Base-by-base conservation (phyloP, 2,113 vertebrate species). In the Sylvicapra grimmia region DNA sequence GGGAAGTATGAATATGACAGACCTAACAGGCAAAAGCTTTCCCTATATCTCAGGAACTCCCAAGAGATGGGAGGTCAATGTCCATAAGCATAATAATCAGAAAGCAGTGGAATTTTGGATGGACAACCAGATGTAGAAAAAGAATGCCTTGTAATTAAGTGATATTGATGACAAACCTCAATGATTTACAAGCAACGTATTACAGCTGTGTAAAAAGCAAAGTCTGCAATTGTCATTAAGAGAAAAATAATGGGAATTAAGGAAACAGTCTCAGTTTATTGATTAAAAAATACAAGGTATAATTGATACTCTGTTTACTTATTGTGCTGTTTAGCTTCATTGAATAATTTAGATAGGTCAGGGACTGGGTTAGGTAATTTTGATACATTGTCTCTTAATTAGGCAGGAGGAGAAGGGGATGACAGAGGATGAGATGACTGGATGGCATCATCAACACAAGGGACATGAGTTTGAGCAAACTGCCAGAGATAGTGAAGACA, bases 1-100 rank as follows among this genome's bases (percentile, higher is more conserved):
- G 6, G 19, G 12, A 75, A 1, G 5, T 15, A 14, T n/a, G 40
- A 85, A 53, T 33, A 61, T 3, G 5, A 79, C 18, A 21, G 44
- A 40, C 19, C 23, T 21, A 18, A 18, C 1, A 10, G 31, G 9
- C 0, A 4, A 3, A 53, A 23, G 1, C 5, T 59, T 44, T 61
- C 51, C 63, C 33, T 75, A 3, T 77, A 77, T 44, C 36, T 75
- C 33, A 86, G 21, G 8, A 36, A n/a, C n/a, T 68, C 31, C 31
- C 1, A 13, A 49, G 25, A 59, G 31, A 59, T 59, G 53, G 23
- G 19, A 65, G 29, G 54, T 79, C 29, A 47, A 12, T 12, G 54
- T 47, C 33, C n/a, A 36, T 63, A 47, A 79, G 27, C 29, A n/a
- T 19, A 47, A 19, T 31, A 21, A n/a, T 36, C 68, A 80, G 47